Conservation (phyloP, 2,113 vertebrate genomes). For the Microtus richardsoni region DNA sequence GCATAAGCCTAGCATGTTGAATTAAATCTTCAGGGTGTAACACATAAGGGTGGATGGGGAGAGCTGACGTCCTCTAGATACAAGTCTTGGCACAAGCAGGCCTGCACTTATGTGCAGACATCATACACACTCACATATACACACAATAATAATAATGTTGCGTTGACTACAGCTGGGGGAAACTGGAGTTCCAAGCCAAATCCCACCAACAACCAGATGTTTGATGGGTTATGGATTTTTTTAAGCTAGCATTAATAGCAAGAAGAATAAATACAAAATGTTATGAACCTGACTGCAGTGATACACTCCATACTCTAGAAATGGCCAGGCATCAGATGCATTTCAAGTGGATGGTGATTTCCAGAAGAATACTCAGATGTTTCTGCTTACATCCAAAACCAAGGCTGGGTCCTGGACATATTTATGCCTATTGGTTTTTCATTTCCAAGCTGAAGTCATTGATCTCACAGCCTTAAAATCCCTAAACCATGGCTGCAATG, state of each 20-base stretch:
- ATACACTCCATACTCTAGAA: neutral
- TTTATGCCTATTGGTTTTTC: neutral
- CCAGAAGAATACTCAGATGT: neutral
- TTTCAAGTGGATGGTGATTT: neutral
- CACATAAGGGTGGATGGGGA: neutral
- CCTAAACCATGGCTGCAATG: neutral
- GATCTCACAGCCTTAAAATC: neutral
- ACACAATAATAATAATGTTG: neutral
- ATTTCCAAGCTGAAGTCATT: slow-evolving; percentile 22
- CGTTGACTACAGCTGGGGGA: neutral
- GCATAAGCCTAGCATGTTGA: neutral
- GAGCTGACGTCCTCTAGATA: too few relatives aligned
- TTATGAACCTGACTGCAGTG: neutral
- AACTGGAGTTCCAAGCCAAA: neutral
- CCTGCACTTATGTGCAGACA: neutral
- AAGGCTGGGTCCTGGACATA: neutral
- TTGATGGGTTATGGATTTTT: neutral
- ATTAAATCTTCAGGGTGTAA: neutral
- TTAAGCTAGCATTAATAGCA: neutral
- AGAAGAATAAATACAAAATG: neutral
- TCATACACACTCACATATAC: neutral
- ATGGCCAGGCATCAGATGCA: neutral
- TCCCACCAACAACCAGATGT: neutral
- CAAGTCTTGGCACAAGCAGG: neutral
- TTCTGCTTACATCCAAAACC: neutral